phyloP scores from a whole-genome alignment of 2,888 invertebrate genomes.

The Polyommatus iphigenia region DNA sequence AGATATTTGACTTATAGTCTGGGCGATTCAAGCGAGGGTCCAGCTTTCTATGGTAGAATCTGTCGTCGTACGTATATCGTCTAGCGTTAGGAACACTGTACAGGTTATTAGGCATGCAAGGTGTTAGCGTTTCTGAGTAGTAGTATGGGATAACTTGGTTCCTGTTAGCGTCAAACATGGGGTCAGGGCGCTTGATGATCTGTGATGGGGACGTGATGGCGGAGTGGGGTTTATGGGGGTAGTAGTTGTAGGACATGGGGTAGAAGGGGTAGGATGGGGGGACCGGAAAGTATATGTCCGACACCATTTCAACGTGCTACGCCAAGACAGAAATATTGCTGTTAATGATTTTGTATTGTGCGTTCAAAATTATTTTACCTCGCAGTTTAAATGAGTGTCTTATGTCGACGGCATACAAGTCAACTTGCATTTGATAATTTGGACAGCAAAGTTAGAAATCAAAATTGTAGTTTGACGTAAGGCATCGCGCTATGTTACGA shows the following conservation, averaged over 20 bases:
- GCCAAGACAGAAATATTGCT: conserved; percentile 75
- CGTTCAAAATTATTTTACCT: neutral
- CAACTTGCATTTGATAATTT: neutral
- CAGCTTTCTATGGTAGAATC: conserved; percentile 57
- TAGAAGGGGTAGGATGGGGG: conserved; percentile 72
- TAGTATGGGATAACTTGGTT: conserved; percentile 76
- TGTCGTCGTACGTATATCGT: conserved; percentile 65
- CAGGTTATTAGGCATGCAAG: conserved; percentile 70
- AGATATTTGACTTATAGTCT: conserved; percentile 58
- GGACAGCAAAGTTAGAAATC: neutral
- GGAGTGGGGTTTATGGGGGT: conserved; percentile 60
- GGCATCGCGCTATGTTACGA: neutral
- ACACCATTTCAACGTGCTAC: conserved; percentile 88
- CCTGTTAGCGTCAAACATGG: conserved; percentile 79
- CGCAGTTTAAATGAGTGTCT: neutral
- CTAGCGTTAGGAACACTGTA: conserved; percentile 59
- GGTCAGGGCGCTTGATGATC: conserved; percentile 65
- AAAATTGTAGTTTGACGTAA: neutral
- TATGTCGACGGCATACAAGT: neutral
- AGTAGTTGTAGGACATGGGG: conserved; percentile 73
- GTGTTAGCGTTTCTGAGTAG: conserved; percentile 70
- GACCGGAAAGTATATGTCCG: conserved; percentile 85
- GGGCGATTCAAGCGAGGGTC: conserved; percentile 56
- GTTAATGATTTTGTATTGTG: conserved; percentile 52
- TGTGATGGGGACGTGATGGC: conserved; percentile 59